Base-by-base conservation (phyloP, 2,113 vertebrate species). In the Machaerirhynchus nigripectus region DNA sequence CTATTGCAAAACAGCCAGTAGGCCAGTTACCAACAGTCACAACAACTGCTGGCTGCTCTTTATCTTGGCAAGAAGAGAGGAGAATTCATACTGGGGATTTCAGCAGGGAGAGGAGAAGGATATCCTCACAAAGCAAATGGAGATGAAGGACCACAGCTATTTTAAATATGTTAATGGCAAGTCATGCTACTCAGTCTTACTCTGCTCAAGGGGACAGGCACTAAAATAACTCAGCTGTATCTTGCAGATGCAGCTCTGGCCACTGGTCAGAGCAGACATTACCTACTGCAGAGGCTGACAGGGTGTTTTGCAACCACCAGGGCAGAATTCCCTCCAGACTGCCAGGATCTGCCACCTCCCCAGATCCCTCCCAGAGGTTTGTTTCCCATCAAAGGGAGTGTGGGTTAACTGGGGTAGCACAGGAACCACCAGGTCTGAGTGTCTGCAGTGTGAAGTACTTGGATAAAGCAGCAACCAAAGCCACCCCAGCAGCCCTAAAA, bases 221-320 rank as follows among this genome's bases (percentile, higher is more conserved):
- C 55, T 70, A 85, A 96, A 94, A 96, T 85, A 96, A 94, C 63
- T 84, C 87, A 31, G 91, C 89, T 95, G 75, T 74, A 93, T 87
- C 90, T 95, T 96, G 93, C 96, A 96, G 97, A 95, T 88, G 97
- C 97, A 98, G 97, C 96, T 93, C 93, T 89, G 94, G 96, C 95
- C 95, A 89, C 68, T 97, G 97, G 94, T 97, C 97, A 97, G 94
- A 97, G 94, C 94, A 94, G 96, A 93, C 84, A 73, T 88, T 93
- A 95, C 95, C 96, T 93, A 90, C 96, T 97, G 96, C 97, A 97
- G 94, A 97, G 77, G 40, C 84, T 69, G 83, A n/a, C 8, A 15
- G 73, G 5, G 0, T 46, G 50, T 65, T 90, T 61, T 55, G 78
- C 74, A 89, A 57, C 18, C 33, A 44, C 28, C 27, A 57, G 61